These are phyloP conservation scores for Drosophila affinis DNA, from an alignment of 2,888 invertebrate species.

Conservation along the genomic window DNA sequence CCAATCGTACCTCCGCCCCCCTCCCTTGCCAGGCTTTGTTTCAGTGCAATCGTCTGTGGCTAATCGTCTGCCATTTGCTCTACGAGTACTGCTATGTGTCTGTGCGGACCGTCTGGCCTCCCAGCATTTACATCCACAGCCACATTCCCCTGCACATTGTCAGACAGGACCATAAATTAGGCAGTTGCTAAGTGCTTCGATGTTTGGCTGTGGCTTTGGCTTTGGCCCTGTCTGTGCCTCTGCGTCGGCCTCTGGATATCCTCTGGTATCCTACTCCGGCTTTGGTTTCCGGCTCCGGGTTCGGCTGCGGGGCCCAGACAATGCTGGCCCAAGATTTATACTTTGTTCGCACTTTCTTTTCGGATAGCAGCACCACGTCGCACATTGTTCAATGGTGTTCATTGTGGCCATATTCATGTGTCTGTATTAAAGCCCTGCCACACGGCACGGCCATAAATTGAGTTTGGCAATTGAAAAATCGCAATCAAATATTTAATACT, in stretches of 20 bases:
- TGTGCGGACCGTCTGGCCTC: conserved; percentile 39
- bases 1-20: neutral
- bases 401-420: conserved; percentile 15
- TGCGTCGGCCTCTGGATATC: conserved; percentile 1
- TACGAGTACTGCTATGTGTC: conserved; percentile 13
- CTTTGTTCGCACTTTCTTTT: conserved; percentile 58
- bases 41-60: conserved; percentile 77
- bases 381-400: conserved; percentile 10
- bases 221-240: conserved; percentile 6
- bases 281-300: conserved; percentile 17
- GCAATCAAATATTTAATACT: conserved; percentile 12
- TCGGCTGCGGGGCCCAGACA: conserved; percentile 2
- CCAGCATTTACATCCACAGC: conserved; percentile 4
- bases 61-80: conserved; percentile 71
- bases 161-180: conserved; percentile 69
- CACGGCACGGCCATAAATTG: conserved; percentile 23
- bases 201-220: conserved; percentile 49
- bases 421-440: conserved; percentile 32
- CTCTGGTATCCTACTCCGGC: conserved; percentile 2
- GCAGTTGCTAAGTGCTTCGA: conserved; percentile 69
- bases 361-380: conserved; percentile 12
- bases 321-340: conserved; percentile 62
- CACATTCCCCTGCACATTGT: conserved; percentile 41
- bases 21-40: conserved; percentile 56
- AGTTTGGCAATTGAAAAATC: conserved; percentile 8